Evolutionary conservation across 2,797 vertebrate species (phyloP), one percentile per base, ranked within the genome.

Genomic region (Hippocampus kuda): DNA sequence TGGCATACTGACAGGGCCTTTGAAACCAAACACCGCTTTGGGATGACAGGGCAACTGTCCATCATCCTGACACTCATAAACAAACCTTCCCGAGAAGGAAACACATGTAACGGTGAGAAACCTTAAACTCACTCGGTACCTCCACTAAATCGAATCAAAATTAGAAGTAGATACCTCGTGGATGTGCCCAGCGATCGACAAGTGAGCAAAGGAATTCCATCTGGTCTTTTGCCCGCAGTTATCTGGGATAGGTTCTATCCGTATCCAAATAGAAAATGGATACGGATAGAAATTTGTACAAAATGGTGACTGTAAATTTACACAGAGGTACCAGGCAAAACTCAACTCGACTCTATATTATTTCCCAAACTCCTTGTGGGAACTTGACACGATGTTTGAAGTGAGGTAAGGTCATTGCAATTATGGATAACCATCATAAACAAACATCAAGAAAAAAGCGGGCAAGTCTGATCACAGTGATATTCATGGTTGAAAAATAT

Each of bases 1-100:
- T 65, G 69, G 77, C 79, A 65, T 81, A 79, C 77, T 73, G 60
- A 72, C 76, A 64, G 71, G 69, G 68, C 70, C 87, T 91, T 91
- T 90, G 87, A 91, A 91, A 91, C 79, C 64, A 69, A 84, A 90
- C 73, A 74, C 89, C 86, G 86, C 81, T 87, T 79, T 87, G 84
- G 82, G 84, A 84, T 86, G 88, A 87, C 85, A 77, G 77, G 84
- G 81, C 57, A 73, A 88, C 85, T 77, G 83, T 85, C 85, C 62
- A 48, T 88, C 84, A 85, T 67, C 68, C 68, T 73, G 75, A 84
- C 80, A 41, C 67, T 78, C 82, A 78, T 86, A 86, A 88, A 87
- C 81, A 86, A 75, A 71, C 65, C 30, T 7, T 57, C 74, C 15
- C 74, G 69, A 80, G 84, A 85, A 66, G 82, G 67, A 70, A 72